phyloP scores from a whole-genome alignment of 2,797 vertebrate genomes.

The Gobio occitaniae region DNA sequence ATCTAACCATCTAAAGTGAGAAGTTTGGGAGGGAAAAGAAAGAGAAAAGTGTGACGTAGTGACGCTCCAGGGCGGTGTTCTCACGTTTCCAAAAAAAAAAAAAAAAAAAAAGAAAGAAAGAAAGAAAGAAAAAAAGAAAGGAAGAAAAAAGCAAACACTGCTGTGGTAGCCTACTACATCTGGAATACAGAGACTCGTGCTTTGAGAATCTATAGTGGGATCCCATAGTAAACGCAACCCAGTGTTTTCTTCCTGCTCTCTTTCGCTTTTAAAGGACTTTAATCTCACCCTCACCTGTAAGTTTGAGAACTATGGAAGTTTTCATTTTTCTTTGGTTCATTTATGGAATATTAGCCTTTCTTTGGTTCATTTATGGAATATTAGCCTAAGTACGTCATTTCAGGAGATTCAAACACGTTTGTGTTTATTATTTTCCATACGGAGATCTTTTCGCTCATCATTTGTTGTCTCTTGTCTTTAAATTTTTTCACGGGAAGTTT shows the following conservation, averaged over 20 bases:
- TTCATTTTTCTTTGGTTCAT: conserved; percentile 9
- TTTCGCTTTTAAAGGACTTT: conserved; percentile 57
- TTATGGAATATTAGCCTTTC: neutral
- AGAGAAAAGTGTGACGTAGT: conserved; percentile 73
- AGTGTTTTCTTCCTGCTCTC: conserved; percentile 61
- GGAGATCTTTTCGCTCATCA: neutral
- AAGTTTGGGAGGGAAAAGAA: conserved; percentile 29
- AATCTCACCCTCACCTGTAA: conserved; percentile 55
- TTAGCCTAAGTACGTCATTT: conserved; percentile 15
- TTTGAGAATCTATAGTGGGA: conserved; percentile 68
- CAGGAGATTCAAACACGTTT: neutral
- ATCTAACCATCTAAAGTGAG: neutral
- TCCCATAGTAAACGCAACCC: conserved; percentile 59
- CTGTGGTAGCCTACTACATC: conserved; percentile 80
- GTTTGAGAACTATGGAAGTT: conserved; percentile 44
- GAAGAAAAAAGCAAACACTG: conserved; percentile 68
- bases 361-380: neutral
- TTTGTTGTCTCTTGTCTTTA: neutral
- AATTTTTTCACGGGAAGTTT: neutral
- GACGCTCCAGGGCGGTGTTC: conserved; percentile 80
- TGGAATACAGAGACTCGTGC: conserved; percentile 77
- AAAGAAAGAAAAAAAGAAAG: conserved; percentile 62
- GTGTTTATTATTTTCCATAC: neutral
- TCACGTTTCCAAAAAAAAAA: conserved; percentile 70
- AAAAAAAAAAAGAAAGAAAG: conserved; percentile 59